Evolutionary conservation across 1,140 invertebrate species (phyloP), one percentile per base, ranked within the genome.

Genomic region (Platyscapa corneri): DNA sequence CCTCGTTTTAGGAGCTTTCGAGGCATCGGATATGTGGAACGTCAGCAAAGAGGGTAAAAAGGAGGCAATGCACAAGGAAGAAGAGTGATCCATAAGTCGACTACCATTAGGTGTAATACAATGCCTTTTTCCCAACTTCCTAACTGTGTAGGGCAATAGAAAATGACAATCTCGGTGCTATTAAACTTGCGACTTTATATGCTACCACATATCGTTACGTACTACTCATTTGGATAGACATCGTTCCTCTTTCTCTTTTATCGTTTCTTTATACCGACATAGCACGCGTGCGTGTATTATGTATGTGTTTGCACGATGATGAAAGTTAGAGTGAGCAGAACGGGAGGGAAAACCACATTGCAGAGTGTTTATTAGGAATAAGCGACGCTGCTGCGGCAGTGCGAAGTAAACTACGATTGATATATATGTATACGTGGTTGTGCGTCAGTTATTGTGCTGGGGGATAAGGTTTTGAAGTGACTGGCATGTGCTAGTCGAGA

Each of bases 81-180:
- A n/a, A 70, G 64, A 72, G 80, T 84, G 86, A 84, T 86, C 84
- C 85, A 86, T 87, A 86, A 88, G 65, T 72, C 75, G 86, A 72
- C 83, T 65, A 70, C 85, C 88, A 88, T 88, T 87, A 87, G 87
- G 70, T 86, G 86, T 88, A 88, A 88, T 88, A 83, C 86, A 86
- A 88, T 88, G 85, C 86, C 84, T 87, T 74, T 3, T 20, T 39
- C 70, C 3, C 3, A 20, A 1, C 18, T 37, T 20, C 37, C n/a
- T 32, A 42, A 20, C 8, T n/a, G n/a, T n/a, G 14, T 8, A 37
- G 23, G 49, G 70, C 85, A 81, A 89, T 89, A 86, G 76, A 83
- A 86, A 88, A 84, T 77, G 82, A 85, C 86, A 88, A 89, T 89
- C 87, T 86, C 88, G 81, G 84, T 70, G 87, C 87, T 87, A 88